Conservation (phyloP, 2,797 vertebrate species). For the Gobionotothen gibberifrons region DNA sequence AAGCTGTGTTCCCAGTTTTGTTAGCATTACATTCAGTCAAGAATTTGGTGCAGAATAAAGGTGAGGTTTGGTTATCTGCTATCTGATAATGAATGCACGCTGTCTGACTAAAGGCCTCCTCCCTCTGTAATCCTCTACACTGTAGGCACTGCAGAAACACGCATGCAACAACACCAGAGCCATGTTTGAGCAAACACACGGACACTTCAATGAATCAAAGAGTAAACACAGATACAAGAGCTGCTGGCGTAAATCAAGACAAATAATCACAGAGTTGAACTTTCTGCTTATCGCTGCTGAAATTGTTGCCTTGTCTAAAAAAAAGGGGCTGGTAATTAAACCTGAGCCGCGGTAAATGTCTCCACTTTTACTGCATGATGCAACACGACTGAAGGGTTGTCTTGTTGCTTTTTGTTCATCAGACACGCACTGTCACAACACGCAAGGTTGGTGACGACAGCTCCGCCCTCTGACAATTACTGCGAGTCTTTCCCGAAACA, state of each 20-base stretch:
- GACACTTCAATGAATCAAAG: slow-evolving; percentile 54
- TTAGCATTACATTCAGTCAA: neutral
- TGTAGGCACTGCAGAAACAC: slow-evolving; percentile 34
- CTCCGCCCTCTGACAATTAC: slow-evolving; percentile 64
- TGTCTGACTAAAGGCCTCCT: slow-evolving; percentile 39
- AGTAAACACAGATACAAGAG: slow-evolving; percentile 51
- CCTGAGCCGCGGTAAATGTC: slow-evolving; percentile 38
- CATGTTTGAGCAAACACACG: slow-evolving; percentile 49
- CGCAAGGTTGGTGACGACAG: slow-evolving; percentile 67
- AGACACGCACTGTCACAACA: slow-evolving; percentile 79
- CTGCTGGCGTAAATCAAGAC: slow-evolving; percentile 35
- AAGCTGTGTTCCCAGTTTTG: slow-evolving; percentile 5
- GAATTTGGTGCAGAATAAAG: slow-evolving; percentile 20
- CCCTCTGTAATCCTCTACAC: slow-evolving; percentile 40
- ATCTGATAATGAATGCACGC: slow-evolving; percentile 53
- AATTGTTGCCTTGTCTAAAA: slow-evolving; percentile 22
- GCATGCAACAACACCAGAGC: slow-evolving; percentile 49
- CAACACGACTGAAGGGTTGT: slow-evolving; percentile 66
- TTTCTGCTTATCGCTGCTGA: slow-evolving; percentile 18
- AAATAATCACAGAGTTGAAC: slow-evolving; percentile 31
- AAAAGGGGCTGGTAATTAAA: slow-evolving; percentile 45
- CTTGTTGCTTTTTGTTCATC: slow-evolving; percentile 68
- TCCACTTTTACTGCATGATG: slow-evolving; percentile 65
- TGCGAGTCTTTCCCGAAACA: slow-evolving; percentile 42
- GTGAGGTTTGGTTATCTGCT: slow-evolving; percentile 41